A percentile compares a stretch with the other conserved stretches of the same genome.
Evolutionary conservation across 2,888 invertebrate species (phyloP).

Genomic region (Pachycephus smyrnensis): DNA sequence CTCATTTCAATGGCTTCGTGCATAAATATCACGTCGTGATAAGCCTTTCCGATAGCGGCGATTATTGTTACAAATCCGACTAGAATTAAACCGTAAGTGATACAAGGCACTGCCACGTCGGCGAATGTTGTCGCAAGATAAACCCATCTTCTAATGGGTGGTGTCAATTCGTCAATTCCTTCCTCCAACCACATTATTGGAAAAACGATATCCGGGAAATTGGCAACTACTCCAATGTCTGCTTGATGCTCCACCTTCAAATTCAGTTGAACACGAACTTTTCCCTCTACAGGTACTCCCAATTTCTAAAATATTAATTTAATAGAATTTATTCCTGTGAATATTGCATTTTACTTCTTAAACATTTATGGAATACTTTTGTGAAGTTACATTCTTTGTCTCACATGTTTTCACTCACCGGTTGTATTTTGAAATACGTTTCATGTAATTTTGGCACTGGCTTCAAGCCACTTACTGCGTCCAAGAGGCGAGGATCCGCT

Average conservation of each 20-base stretch:
- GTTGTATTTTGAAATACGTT: slow-evolving; percentile 87
- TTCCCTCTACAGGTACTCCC: slow-evolving; percentile 86
- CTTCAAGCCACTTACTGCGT: slow-evolving; percentile 78
- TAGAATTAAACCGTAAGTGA: slow-evolving; percentile 80
- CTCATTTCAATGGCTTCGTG: slow-evolving; percentile 85
- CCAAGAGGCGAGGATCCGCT: slow-evolving; percentile 77
- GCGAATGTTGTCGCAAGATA: slow-evolving; percentile 84
- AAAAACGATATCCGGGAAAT: slow-evolving; percentile 84
- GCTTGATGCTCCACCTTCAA: slow-evolving; percentile 82
- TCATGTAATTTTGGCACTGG: slow-evolving; percentile 79
- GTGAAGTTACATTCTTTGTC: neutral
- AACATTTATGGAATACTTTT: neutral
- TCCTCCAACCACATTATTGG: slow-evolving; percentile 93
- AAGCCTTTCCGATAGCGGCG: slow-evolving; percentile 78
- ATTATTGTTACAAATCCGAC: slow-evolving; percentile 76
- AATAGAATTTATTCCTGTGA: neutral
- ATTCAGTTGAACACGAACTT: slow-evolving; percentile 85
- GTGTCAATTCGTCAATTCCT: slow-evolving; percentile 83
- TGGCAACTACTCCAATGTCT: slow-evolving; percentile 77
- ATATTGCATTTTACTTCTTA: neutral
- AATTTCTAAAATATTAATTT: slow-evolving; percentile 75
- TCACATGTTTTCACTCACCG: slow-evolving; percentile 70
- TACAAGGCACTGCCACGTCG: slow-evolving; percentile 77
- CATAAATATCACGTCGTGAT: slow-evolving; percentile 79
- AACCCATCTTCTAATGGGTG: slow-evolving; percentile 84